Conservation (phyloP, 2,797 vertebrate species). For the Danionella dracula region DNA sequence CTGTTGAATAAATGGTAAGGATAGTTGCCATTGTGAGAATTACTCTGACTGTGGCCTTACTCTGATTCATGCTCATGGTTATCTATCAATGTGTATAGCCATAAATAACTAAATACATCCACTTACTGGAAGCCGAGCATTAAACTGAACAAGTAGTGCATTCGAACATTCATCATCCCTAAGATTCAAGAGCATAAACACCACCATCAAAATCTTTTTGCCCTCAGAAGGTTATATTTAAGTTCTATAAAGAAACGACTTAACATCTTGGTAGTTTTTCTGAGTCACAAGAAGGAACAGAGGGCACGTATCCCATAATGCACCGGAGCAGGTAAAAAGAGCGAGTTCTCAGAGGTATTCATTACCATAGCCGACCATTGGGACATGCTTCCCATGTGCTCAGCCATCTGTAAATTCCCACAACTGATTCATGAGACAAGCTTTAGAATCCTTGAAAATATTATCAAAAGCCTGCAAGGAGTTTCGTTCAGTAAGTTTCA, state of each 20-base stretch:
- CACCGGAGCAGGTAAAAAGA: constrained; percentile 3
- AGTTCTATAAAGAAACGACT: background rate
- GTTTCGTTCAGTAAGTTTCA: background rate
- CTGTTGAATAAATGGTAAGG: background rate
- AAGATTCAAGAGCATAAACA: background rate
- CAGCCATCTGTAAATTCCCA: constrained; percentile 31
- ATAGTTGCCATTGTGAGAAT: background rate
- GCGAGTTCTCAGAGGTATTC: constrained; percentile 24
- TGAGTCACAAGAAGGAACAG: background rate
- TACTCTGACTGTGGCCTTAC: background rate
- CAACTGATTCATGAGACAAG: background rate
- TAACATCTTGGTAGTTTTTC: background rate
- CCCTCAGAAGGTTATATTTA: background rate
- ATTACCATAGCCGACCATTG: constrained; percentile 21
- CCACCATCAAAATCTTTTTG: background rate
- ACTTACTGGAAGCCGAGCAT: background rate
- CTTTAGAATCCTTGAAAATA: background rate
- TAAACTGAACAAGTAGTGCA: background rate
- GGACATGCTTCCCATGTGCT: constrained; percentile 22
- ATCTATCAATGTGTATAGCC: too few relatives aligned
- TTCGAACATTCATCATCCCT: background rate
- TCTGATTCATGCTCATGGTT: background rate
- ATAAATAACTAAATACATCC: too few relatives aligned
- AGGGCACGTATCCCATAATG: constrained; percentile 17
- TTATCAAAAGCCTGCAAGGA: background rate